Evolutionary conservation across 2,113 vertebrate species (phyloP), one percentile per base, ranked within the genome.

Genomic region (Melanotaenia duboulayi): DNA sequence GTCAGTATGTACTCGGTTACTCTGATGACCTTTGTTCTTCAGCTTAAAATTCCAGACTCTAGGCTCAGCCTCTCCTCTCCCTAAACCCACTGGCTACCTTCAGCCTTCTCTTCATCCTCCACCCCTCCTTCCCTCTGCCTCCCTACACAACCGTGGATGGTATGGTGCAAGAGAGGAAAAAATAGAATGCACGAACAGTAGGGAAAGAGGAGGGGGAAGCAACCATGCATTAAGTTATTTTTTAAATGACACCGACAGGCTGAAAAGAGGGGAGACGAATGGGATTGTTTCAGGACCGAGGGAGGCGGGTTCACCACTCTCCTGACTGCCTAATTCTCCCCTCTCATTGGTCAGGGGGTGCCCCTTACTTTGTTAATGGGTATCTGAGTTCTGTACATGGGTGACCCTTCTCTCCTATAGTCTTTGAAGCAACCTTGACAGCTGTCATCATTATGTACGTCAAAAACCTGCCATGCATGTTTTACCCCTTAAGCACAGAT

Each of bases 151-250:
- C 58, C 35, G 1, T 24, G 52, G 66, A 86, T 87, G 61, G 84
- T 87, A 70, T 82, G 83, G 71, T 87, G 80, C 24, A 4, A 66
- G 57, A 54, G 70, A 67, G 48, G 7, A 11, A n/a, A 6, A 50
- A 57, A 69, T 50, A 60, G 55, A 81, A 75, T 58, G 58, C 61
- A 72, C 71, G 65, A 84, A 81, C 71, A 74, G 77, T 64, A 72
- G 78, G 66, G 56, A 67, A 32, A 57, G 42, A 49, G 24, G 50
- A 60, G 79, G 57, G 39, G 63, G 0, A 35, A 75, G 83, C 80
- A 86, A 10, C 71, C 87, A 89, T 82, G 91, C 89, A 87, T 87
- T 79, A 89, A 84, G 87, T 80, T 65, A 91, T 92, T 90, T 92
- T 92, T 90, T 91, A 92, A 94, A 92, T 89, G 86, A 92, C 66